phyloP scores from a whole-genome alignment of 1,140 invertebrate species.

The Philaenus spumarius region DNA sequence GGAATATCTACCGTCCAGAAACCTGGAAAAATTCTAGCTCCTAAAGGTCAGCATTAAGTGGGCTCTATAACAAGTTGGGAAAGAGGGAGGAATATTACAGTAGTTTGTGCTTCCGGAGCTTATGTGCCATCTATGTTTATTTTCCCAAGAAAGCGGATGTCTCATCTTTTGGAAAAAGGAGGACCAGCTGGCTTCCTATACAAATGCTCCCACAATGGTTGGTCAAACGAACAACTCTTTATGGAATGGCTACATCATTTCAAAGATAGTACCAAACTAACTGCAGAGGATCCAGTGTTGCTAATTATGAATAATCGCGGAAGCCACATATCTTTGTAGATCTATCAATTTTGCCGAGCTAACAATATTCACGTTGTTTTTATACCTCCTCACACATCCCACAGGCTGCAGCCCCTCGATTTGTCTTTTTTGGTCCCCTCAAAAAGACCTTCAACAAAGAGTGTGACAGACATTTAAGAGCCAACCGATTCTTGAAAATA shows the following conservation, averaged over 20 bases:
- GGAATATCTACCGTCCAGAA: constrained; percentile 37
- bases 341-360: constrained; percentile 32
- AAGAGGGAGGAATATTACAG: constrained; percentile 33
- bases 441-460: constrained; percentile 39
- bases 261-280: too few relatives aligned
- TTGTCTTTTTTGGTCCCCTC: constrained; percentile 35
- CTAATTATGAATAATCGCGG: constrained; percentile 40
- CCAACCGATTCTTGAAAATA: constrained; percentile 29
- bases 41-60: constrained; percentile 20
- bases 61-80: constrained; percentile 26
- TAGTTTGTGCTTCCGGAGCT: constrained; percentile 30
- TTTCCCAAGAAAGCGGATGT: constrained; percentile 31
- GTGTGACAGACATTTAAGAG: constrained; percentile 33
- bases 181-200: constrained; percentile 33
- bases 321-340: constrained; percentile 30
- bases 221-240: too few relatives aligned
- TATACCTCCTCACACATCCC: constrained; percentile 37
- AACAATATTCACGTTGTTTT: constrained; percentile 36
- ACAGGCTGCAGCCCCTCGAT: constrained; percentile 38
- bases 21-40: constrained; percentile 22
- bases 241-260: too few relatives aligned
- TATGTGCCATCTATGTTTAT: too few relatives aligned
- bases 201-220: too few relatives aligned
- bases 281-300: too few relatives aligned
- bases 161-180: constrained; percentile 27